A percentile compares a stretch with the other conserved stretches of the same genome.
These are phyloP conservation scores for Daboia siamensis DNA, from an alignment of 2,113 vertebrate species.

Conservation along the genomic window DNA sequence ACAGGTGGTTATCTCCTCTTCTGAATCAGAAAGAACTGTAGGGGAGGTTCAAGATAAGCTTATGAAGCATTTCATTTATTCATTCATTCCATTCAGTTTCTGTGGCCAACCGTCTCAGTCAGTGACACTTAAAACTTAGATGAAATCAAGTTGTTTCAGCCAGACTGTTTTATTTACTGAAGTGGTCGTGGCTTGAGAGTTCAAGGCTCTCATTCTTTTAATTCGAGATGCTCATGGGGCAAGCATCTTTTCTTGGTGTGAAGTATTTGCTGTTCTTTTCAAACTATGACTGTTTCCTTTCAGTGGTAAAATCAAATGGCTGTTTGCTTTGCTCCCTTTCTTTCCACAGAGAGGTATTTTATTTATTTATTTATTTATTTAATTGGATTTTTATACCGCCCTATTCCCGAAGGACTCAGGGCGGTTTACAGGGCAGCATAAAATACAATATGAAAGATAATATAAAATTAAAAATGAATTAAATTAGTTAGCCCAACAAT, in stretches of 20 bases:
- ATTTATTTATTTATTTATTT: too few relatives aligned
- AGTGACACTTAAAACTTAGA: background rate
- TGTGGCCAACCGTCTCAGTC: background rate
- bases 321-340: background rate
- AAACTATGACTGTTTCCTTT: background rate
- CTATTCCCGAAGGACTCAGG: too few relatives aligned
- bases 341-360: background rate
- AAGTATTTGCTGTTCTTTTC: background rate
- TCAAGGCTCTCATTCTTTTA: background rate
- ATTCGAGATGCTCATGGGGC: background rate
- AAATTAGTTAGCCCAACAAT: too few relatives aligned
- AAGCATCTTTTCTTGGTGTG: background rate
- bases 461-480: too few relatives aligned
- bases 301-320: background rate
- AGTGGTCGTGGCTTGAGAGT: background rate
- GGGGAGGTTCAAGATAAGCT: background rate
- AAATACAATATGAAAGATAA: too few relatives aligned
- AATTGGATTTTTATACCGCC: too few relatives aligned
- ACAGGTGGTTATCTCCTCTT: background rate
- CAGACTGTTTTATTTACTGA: background rate
- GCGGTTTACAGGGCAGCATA: too few relatives aligned
- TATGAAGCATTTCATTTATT: background rate
- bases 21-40: background rate
- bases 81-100: background rate
- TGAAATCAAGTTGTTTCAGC: background rate